Percentiles rank a stretch among this genome's conserved stretches.
These are phyloP conservation scores for Synanthedon myopaeformis DNA, from an alignment of 2,888 invertebrate species.

Conservation along the genomic window DNA sequence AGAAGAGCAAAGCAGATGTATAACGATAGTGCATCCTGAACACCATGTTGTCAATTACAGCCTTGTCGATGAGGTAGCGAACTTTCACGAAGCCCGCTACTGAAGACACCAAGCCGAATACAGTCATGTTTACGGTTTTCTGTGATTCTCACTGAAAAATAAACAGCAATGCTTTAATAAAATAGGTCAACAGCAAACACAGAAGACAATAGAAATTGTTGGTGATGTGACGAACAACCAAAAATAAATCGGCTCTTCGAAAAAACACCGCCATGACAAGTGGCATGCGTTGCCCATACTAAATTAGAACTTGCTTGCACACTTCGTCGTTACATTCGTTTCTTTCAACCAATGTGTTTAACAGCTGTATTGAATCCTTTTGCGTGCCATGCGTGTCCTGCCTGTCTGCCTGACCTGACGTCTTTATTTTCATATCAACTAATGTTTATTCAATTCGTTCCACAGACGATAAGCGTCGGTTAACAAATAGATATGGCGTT, in stretches of 20 bases:
- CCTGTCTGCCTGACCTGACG: slow-evolving; percentile 12
- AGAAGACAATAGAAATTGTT: background rate
- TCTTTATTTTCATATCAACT: slow-evolving; percentile 26
- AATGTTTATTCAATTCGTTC: slow-evolving; percentile 17
- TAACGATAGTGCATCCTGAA: slow-evolving; percentile 91
- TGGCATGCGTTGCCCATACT: slow-evolving; percentile 47
- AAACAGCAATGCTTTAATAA: slow-evolving; percentile 2
- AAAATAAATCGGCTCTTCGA: slow-evolving; percentile 37
- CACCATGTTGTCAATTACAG: slow-evolving; percentile 89
- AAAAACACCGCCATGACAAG: slow-evolving; percentile 34
- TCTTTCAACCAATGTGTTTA: slow-evolving; percentile 44
- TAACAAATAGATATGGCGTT: slow-evolving; percentile 8
- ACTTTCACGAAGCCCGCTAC: slow-evolving; percentile 92
- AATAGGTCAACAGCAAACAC: background rate
- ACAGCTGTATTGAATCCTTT: slow-evolving; percentile 32
- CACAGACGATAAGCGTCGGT: slow-evolving; percentile 4
- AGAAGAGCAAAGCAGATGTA: slow-evolving; percentile 87
- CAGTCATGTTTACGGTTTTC: slow-evolving; percentile 73
- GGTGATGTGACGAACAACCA: slow-evolving; percentile 12
- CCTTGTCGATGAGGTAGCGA: slow-evolving; percentile 88
- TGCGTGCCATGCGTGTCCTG: slow-evolving; percentile 2
- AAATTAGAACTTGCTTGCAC: slow-evolving; percentile 54
- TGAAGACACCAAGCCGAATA: slow-evolving; percentile 87
- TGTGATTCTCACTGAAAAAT: slow-evolving; percentile 30
- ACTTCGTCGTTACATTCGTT: slow-evolving; percentile 35